Evolutionary conservation across 2,888 invertebrate species (phyloP), one percentile per base, ranked within the genome.

Genomic region (Drosophila nr. fundita): DNA sequence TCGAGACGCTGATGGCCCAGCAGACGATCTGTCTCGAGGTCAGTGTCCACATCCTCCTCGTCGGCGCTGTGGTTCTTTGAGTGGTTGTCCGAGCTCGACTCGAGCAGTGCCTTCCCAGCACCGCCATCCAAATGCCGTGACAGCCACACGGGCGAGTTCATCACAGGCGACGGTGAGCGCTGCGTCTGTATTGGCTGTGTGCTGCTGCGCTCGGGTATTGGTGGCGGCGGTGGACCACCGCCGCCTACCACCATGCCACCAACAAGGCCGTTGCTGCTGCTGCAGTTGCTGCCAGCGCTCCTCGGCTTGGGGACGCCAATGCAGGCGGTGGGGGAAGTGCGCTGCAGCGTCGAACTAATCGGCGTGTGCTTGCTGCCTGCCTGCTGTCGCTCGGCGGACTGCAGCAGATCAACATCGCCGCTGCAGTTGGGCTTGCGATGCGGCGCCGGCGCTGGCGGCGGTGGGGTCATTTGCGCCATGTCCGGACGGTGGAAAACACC

Each of bases 21-120:
- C 74, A 99, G 94, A 87, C 99, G 95, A 93, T 99, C 99, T n/a
- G 99, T 99, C 94, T 99, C 99, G 84, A 99, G 95, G 93, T 99
- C 99, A 0, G 99, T 99, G 91, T 99, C 99, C 32, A 98, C 98
- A 93, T 98, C 98, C 92, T 96, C 97, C 95, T 94, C 92, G 90
- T 94, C 94, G 3, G 95, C 96, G 84, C 96, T 96, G 49, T 95
- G 94, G 18, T 94, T 95, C 92, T 96, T 96, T 45, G 95, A 94
- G 27, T 94, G 94, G 2, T 94, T 94, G 69, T 95, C 96, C 54
- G 91, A 87, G 29, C 88, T 72, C 30, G 90, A 84, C 36, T 92
- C 92, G 4, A 92, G 80, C 52, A 92, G 77, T 21, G 82, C 85
- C 58, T 92, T 92, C 34, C 78, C 84, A 6, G 78, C 78, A 40